Percentiles rank a stretch among this genome's conserved stretches.
Conservation (phyloP, 2,113 vertebrate species). For the Galemys pyrenaicus region DNA sequence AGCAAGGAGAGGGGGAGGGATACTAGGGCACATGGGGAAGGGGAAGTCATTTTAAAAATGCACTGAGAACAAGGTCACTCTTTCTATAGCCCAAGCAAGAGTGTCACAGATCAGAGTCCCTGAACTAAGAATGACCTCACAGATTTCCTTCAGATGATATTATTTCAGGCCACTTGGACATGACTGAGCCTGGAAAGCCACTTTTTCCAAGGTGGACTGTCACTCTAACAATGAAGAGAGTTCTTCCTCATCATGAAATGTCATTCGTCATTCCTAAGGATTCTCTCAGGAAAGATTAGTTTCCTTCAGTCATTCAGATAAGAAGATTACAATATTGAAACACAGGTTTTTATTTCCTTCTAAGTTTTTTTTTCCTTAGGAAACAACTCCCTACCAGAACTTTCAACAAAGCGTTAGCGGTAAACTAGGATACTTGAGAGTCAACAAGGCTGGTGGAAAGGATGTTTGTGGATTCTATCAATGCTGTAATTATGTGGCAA, state of each 20-base stretch:
- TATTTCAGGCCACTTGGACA: neutral
- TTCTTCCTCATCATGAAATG: neutral
- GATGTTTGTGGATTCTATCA: neutral
- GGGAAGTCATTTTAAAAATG: neutral
- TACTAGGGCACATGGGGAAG: neutral
- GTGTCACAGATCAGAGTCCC: neutral
- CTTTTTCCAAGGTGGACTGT: neutral
- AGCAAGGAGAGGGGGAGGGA: rapidly evolving
- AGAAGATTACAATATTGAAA: neutral
- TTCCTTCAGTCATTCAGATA: neutral
- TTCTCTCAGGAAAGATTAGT: neutral
- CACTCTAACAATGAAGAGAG: neutral
- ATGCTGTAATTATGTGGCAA: neutral
- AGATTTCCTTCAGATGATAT: neutral
- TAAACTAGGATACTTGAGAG: neutral
- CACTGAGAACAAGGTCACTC: neutral
- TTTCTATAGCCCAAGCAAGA: neutral
- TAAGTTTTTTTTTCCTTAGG: neutral
- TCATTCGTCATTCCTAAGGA: neutral
- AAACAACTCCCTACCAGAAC: neutral
- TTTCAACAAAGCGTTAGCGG: neutral
- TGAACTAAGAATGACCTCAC: neutral
- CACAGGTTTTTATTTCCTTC: neutral
- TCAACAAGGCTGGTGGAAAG: neutral
- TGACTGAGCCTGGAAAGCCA: neutral